Conservation (phyloP, 2,888 invertebrate genomes). For the Catocala fraxini region DNA sequence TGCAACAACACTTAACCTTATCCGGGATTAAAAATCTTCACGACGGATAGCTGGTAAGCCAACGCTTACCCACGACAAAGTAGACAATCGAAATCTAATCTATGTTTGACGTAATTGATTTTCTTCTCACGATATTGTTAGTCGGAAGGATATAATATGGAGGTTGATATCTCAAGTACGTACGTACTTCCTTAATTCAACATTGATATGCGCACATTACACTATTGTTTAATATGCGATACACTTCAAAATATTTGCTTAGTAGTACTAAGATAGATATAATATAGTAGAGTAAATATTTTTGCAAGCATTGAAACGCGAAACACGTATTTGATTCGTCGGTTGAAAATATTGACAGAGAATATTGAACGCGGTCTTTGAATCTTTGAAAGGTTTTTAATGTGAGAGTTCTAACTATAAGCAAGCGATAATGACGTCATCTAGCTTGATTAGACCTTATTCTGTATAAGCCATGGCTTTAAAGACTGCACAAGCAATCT, state of each 20-base stretch:
- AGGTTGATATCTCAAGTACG: slow-evolving; percentile 19
- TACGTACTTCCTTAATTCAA: slow-evolving; percentile 18
- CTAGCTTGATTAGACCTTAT: too few species aligned
- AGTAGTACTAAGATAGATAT: not conserved
- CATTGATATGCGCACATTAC: slow-evolving; percentile 1
- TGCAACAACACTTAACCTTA: too few species aligned
- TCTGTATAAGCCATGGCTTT: too few species aligned
- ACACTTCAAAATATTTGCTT: slow-evolving; percentile 5
- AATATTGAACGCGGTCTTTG: not conserved
- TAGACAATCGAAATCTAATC: too few species aligned
- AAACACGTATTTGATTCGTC: not conserved
- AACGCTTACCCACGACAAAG: too few species aligned
- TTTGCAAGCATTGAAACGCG: not conserved
- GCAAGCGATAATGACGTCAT: too few species aligned
- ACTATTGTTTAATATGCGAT: slow-evolving; percentile 11
- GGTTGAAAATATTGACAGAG: not conserved
- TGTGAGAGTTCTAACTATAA: not conserved
- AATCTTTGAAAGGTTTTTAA: not conserved
- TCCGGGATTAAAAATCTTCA: too few species aligned
- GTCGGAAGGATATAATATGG: slow-evolving; percentile 19
- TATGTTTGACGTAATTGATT: not conserved
- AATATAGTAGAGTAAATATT: not conserved
- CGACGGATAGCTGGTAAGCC: too few species aligned
- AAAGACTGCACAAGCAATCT: too few species aligned
- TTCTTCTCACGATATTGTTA: slow-evolving; percentile 12